Percentiles rank a stretch among this genome's conserved stretches.
Conservation (phyloP, 1,140 invertebrate species). For the Cheumatopsyche charites region DNA sequence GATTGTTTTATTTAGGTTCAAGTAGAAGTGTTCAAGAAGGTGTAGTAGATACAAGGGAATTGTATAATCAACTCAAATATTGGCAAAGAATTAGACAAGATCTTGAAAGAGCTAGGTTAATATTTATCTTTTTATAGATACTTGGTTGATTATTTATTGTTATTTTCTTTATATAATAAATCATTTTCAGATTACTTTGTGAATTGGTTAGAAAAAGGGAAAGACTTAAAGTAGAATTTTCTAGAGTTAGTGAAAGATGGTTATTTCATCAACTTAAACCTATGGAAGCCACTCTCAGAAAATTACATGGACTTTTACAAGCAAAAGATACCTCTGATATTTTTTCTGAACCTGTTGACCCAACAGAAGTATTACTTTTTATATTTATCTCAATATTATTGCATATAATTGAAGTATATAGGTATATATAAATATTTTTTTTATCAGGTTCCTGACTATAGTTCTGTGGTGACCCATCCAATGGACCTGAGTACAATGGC, state of each 20-base stretch:
- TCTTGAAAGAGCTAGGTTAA: slow-evolving; percentile 80
- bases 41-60: slow-evolving; percentile 69
- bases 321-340: slow-evolving; percentile 85
- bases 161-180: slow-evolving; percentile 7
- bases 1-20: slow-evolving; percentile 50
- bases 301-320: slow-evolving; percentile 77
- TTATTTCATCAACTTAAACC: slow-evolving; percentile 83
- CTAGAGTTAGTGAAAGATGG: slow-evolving; percentile 81
- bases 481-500: slow-evolving; percentile 97
- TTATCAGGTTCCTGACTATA: slow-evolving; percentile 84
- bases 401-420: no score
- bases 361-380: slow-evolving; percentile 68
- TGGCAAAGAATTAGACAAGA: slow-evolving; percentile 95
- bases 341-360: slow-evolving; percentile 92
- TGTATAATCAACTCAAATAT: slow-evolving; percentile 89
- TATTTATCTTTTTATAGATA: background rate
- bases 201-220: slow-evolving; percentile 95
- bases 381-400: slow-evolving; percentile 53
- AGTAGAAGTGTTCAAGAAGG: slow-evolving; percentile 59
- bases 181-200: slow-evolving; percentile 74
- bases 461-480: slow-evolving; percentile 88
- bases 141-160: background rate
- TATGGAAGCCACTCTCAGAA: slow-evolving; percentile 76
- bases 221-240: slow-evolving; percentile 89
- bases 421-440: slow-evolving; percentile 37